Base-by-base conservation (phyloP, 53 echinoderm and acorn worm species). In the Luidia sarsii region DNA sequence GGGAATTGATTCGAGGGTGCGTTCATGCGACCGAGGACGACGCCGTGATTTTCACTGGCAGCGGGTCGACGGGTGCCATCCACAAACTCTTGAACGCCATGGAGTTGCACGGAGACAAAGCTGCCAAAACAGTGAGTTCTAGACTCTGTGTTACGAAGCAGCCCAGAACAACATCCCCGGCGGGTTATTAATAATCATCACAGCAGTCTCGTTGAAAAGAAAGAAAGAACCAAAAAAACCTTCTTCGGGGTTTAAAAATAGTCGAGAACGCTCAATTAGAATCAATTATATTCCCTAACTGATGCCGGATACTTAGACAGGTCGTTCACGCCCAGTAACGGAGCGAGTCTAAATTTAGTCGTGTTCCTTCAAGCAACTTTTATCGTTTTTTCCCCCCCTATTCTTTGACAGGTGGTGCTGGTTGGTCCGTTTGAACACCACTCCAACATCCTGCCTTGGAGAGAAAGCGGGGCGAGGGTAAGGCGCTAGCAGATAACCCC, bases 401-500 rank as follows among this genome's bases (percentile, higher is more conserved):
- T 67, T 18, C n/a, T 33, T 73, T 59, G 49, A 37, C 73, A 94
- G 94, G 81, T 91, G 36, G 97, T 97, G 48, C 75, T 97, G 10
- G 97, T 97, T 27, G 97, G 97, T 13, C 97, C 97, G 10, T 97
- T 93, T 32, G 97, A 97, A 62, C 97, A 97, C 43, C 97, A 97
- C 79, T 97, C 97, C 36, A 97, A 97, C 52, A 93, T 97, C 29
- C 85, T 97, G 13, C 97, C 97, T 3, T 97, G 97, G 97, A 93
- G 91, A 69, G 97, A 97, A 43, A 93, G 73, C 38, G 97, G 97
- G 27, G 93, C 97, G 29, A 89, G 75, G 80, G 95, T 95, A 84
- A 79, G 94, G 29, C 10, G 35, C 4, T 8, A 15, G 37, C 9
- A 33, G 55, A 37, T 55, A 13, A 56, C 8, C 55, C 25, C 39